Percentiles rank a stretch among this genome's conserved stretches.
Evolutionary conservation across 2,888 invertebrate species (phyloP).

Genomic region (Eurytoma adleriae): DNA sequence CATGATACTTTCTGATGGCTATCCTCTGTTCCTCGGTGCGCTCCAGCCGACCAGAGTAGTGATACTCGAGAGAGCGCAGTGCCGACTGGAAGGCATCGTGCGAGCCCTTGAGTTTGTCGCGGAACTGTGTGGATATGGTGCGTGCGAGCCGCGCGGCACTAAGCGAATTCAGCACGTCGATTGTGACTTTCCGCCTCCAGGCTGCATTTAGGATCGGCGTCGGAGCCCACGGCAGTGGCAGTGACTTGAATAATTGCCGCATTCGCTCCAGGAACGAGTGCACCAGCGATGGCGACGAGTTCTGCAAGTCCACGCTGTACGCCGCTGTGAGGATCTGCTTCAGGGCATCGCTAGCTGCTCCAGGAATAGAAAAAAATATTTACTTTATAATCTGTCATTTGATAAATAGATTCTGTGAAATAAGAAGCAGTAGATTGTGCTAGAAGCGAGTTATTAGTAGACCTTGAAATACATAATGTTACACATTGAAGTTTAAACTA

Average conservation of each 20-base stretch:
- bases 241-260: constrained; percentile 80
- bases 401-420: too few relatives aligned
- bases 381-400: too few relatives aligned
- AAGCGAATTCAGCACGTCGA: constrained; percentile 84
- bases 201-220: constrained; percentile 76
- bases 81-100: constrained; percentile 88
- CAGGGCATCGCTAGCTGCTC: constrained; percentile 83
- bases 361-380: too few relatives aligned
- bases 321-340: constrained; percentile 86
- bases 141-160: constrained; percentile 84
- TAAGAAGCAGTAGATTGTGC: too few relatives aligned
- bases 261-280: constrained; percentile 82
- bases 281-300: constrained; percentile 81
- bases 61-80: constrained; percentile 83
- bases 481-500: too few relatives aligned
- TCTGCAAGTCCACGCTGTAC: constrained; percentile 85
- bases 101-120: constrained; percentile 85
- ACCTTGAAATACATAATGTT: too few relatives aligned
- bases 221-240: constrained; percentile 80
- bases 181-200: constrained; percentile 86
- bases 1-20: constrained; percentile 85
- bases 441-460: too few relatives aligned
- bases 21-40: constrained; percentile 89
- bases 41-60: constrained; percentile 84
- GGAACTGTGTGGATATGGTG: constrained; percentile 85